A percentile compares a stretch with the other conserved stretches of the same genome.
Evolutionary conservation across 2,113 vertebrate species (phyloP).

Genomic region (Brevimyrus niger): DNA sequence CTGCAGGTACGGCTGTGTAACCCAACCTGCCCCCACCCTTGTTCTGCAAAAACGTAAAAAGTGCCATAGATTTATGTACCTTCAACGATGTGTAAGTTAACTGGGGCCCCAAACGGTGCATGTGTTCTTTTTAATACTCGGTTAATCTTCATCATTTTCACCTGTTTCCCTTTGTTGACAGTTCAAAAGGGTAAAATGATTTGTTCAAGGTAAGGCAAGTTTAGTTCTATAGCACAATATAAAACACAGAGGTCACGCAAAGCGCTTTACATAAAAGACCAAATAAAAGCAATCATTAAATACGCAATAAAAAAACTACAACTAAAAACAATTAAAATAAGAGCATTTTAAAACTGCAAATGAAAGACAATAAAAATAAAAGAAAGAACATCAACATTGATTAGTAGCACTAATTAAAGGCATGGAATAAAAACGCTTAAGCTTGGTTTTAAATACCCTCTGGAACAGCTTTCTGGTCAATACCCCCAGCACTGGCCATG

Average conservation of each 20-base stretch:
- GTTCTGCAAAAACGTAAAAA: neutral
- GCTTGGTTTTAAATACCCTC: neutral
- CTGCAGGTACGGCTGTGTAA: constrained; percentile 26
- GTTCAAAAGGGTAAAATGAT: neutral
- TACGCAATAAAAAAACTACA: neutral
- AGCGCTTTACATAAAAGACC: neutral
- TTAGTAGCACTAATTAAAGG: neutral
- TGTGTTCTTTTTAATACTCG: neutral
- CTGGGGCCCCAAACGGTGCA: neutral
- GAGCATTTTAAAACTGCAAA: neutral
- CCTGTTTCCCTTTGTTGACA: neutral
- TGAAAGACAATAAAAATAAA: neutral
- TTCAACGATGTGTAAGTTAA: neutral
- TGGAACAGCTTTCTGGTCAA: neutral
- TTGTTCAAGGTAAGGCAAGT: neutral
- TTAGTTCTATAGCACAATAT: neutral
- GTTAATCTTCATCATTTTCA: neutral
- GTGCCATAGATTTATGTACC: neutral
- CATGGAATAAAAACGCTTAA: neutral
- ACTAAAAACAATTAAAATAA: neutral
- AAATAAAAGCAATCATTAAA: neutral
- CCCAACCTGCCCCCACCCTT: neutral
- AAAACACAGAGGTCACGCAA: neutral
- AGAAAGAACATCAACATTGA: neutral
- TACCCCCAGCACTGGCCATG: neutral